Base-by-base conservation (phyloP, 2,113 vertebrate species). In the Microtus pennsylvanicus region DNA sequence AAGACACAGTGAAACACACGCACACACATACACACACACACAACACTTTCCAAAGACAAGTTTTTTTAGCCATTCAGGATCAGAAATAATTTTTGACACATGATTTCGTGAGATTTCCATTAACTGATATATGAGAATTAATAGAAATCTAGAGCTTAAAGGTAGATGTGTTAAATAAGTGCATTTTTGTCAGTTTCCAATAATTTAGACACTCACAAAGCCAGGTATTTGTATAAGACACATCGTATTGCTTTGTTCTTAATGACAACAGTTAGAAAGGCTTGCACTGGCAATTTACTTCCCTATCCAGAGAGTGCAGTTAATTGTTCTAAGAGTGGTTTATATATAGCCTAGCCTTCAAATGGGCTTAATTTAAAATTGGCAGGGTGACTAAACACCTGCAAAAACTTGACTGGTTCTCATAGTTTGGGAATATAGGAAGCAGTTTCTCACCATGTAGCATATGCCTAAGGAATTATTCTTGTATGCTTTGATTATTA, bases 331-430 rank as follows among this genome's bases (percentile, higher is more conserved):
- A 85, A 42, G 83, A 91, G 78, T 96, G 75, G 75, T 76, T 91
- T 95, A 92, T 96, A 80, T 96, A 77, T 93, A 97, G 94, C 50
- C 52, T 72, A 85, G 17, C 6, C 55, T 96, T 95, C 87, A 87
- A 94, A 95, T 91, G n/a, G 61, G 77, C 80, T 96, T 96, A 94
- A 96, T 96, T 97, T 97, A 95, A 97, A 97, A 65, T 95, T 97
- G 96, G 95, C 94, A 97, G 0, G 21, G 55, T 97, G 86, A 74
- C 90, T 74, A 72, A 42, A 97, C 24, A 83, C 63, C 96, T 89
- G 77, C 55, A 97, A 87, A 97, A 98, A 74, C 85, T 91, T 96
- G 87, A 95, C 10, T 93, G 91, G 92, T 96, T 85, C 80, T 89
- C 24, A 3, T 0, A 87, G 52, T 91, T 93, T 90, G 95, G 87